Evolutionary conservation across 1,140 invertebrate genomes (phyloP).

Genomic region (Portunus trituberculatus): DNA sequence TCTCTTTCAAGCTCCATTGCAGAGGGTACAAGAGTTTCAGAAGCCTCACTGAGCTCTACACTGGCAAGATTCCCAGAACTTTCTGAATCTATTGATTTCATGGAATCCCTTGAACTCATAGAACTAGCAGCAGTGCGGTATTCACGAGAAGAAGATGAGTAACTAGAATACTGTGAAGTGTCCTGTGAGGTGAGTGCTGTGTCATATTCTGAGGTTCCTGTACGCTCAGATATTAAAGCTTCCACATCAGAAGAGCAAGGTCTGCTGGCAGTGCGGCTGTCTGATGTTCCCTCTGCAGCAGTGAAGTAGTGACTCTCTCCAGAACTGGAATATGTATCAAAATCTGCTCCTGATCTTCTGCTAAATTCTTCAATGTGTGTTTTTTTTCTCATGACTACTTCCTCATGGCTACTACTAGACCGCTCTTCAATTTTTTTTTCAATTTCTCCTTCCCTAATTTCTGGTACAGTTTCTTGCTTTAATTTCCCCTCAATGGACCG

Average conservation of each 20-base stretch:
- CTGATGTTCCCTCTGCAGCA: constrained; percentile 89
- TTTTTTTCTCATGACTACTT: constrained; percentile 73
- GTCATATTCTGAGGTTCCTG: constrained; percentile 91
- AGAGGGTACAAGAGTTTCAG: constrained; percentile 93
- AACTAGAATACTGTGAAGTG: constrained; percentile 85
- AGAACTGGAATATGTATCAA: constrained; percentile 91
- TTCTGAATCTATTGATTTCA: constrained; percentile 93
- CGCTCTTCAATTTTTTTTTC: constrained; percentile 71
- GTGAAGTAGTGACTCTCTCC: constrained; percentile 94
- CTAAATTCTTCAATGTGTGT: constrained; percentile 76
- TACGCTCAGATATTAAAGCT: constrained; percentile 81
- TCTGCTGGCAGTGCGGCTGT: constrained; percentile 86
- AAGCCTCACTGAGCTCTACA: constrained; percentile 91
- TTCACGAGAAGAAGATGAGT: constrained; percentile 86
- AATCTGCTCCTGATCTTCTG: constrained; percentile 79
- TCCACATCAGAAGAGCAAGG: constrained; percentile 94
- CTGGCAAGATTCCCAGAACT: constrained; percentile 93
- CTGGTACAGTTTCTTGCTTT: constrained; percentile 62
- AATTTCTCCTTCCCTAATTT: constrained; percentile 70
- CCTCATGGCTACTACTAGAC: constrained; percentile 50
- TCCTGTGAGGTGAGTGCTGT: constrained; percentile 91
- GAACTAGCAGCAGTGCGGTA: constrained; percentile 92
- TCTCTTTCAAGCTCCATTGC: constrained; percentile 83
- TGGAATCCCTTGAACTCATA: constrained; percentile 91
- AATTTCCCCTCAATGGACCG: constrained; percentile 74